phyloP scores from a whole-genome alignment of 2,797 vertebrate species.

The Phalanger gymnotis region DNA sequence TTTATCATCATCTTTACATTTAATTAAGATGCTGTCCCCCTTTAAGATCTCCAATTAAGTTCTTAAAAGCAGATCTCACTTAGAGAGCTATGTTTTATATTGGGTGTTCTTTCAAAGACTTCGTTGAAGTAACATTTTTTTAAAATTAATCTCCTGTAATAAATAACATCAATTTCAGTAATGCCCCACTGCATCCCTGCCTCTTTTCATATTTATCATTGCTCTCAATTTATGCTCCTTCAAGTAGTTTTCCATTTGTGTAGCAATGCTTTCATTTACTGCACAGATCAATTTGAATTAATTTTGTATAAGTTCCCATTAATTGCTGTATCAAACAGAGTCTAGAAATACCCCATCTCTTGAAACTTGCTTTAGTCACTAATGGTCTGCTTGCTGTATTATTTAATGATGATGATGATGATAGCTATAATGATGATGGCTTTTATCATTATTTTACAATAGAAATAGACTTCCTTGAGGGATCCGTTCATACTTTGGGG shows the following conservation, averaged over 20 bases:
- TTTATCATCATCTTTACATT: constrained; percentile 69
- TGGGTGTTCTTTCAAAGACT: constrained; percentile 67
- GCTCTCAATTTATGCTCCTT: constrained; percentile 74
- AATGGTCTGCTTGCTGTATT: constrained; percentile 2
- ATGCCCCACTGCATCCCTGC: constrained; percentile 45
- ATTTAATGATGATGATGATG: not conserved
- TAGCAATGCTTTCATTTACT: constrained; percentile 71
- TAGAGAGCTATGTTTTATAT: constrained; percentile 65
- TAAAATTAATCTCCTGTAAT: constrained; percentile 70
- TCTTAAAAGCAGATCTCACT: constrained; percentile 67
- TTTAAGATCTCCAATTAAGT: constrained; percentile 75
- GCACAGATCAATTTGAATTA: constrained; percentile 72
- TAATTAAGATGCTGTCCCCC: constrained; percentile 71
- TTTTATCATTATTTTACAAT: not conserved
- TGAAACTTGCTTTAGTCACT: not conserved
- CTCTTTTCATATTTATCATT: constrained; percentile 71
- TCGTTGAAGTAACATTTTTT: constrained; percentile 51
- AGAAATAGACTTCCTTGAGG: not conserved
- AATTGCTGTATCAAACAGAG: constrained; percentile 59
- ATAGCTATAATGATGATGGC: not conserved
- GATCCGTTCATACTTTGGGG: not conserved
- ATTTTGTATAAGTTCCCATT: constrained; percentile 76
- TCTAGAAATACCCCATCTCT: not conserved
- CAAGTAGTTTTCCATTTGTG: constrained; percentile 71
- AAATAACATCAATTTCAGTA: constrained; percentile 75